Conservation (phyloP, 2,888 invertebrate genomes). For the Saturnia japonica region DNA sequence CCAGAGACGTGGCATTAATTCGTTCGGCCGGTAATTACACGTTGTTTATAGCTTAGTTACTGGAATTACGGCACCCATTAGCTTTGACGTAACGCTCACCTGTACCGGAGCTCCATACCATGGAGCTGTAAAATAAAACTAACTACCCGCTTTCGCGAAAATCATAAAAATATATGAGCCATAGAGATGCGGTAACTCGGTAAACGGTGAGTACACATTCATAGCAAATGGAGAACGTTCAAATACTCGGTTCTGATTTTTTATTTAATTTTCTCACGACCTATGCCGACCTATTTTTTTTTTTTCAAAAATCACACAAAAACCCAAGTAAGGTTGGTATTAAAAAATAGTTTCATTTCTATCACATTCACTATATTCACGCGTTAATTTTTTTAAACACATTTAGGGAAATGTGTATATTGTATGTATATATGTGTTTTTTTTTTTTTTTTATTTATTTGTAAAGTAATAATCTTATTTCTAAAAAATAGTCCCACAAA, state of each 20-base stretch:
- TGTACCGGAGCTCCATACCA: not conserved
- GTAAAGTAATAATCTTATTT: too few species aligned
- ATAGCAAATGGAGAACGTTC: not conserved
- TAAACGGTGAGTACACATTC: not conserved
- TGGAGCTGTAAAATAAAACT: conserved; percentile 22
- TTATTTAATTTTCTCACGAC: not conserved
- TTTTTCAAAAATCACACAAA: too few species aligned
- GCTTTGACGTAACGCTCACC: conserved; percentile 26
- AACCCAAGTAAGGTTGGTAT: too few species aligned
- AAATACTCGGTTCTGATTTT: not conserved
- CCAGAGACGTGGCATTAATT: conserved; percentile 29
- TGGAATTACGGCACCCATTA: conserved; percentile 28
- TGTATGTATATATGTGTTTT: too few species aligned
- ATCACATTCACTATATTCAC: too few species aligned
- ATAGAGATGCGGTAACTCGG: not conserved
- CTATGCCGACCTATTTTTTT: not conserved
- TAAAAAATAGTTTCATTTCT: too few species aligned
- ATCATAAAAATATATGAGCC: conserved; percentile 5
- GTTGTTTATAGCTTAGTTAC: conserved; percentile 30
- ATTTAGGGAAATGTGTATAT: too few species aligned
- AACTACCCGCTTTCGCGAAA: conserved; percentile 7
- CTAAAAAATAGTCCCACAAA: too few species aligned
- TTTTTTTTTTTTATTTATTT: too few species aligned
- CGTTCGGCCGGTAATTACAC: conserved; percentile 28
- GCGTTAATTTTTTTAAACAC: too few species aligned